Percentiles rank a stretch among this genome's conserved stretches.
Evolutionary conservation across 2,888 invertebrate genomes (phyloP).

Genomic region (Sycophila texana): DNA sequence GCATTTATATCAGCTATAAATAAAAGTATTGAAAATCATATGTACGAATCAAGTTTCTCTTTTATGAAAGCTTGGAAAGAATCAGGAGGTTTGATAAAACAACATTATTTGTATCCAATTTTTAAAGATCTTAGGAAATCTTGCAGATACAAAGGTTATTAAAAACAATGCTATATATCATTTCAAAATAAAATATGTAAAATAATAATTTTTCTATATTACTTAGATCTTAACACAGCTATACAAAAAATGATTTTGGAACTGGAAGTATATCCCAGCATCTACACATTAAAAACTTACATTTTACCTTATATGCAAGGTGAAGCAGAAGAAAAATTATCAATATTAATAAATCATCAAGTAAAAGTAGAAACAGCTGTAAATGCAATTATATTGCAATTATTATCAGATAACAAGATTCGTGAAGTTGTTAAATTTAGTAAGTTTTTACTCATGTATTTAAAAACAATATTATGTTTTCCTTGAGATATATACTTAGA

Average conservation of each 20-base stretch:
- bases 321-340: background rate
- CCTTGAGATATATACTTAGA: background rate
- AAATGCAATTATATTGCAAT: conserved; percentile 16
- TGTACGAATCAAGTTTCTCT: conserved; percentile 27
- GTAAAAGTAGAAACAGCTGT: background rate
- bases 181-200: background rate
- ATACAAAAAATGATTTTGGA: conserved; percentile 33
- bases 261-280: conserved; percentile 18
- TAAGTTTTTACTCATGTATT: conserved; percentile 8
- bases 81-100: conserved; percentile 21
- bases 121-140: conserved; percentile 15
- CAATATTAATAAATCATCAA: background rate
- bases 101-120: conserved; percentile 34
- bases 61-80: conserved; percentile 37
- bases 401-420: conserved; percentile 28
- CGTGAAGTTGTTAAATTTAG: conserved; percentile 19
- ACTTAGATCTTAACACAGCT: conserved; percentile 11
- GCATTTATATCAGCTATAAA: conserved; percentile 22
- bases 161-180: background rate
- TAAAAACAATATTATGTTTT: background rate
- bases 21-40: conserved; percentile 26
- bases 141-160: background rate
- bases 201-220: background rate
- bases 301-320: conserved; percentile 22
- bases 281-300: conserved; percentile 8